Percentiles rank a stretch among this genome's conserved stretches.
phyloP scores from a whole-genome alignment of 2,888 invertebrate species.

The Trypoxylon attenuatum region DNA sequence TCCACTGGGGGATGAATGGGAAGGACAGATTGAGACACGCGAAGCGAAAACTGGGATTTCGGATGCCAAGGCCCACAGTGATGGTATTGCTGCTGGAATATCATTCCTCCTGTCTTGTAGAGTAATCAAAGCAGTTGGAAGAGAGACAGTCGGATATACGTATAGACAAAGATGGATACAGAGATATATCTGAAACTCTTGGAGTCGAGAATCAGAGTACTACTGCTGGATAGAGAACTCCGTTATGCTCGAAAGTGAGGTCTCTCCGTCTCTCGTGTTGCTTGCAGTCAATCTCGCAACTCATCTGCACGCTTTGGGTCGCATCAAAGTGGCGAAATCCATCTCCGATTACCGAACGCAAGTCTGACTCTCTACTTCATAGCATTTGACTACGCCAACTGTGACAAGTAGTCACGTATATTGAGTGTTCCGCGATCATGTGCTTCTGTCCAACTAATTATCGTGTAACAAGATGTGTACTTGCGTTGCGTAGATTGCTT shows the following conservation, averaged over 20 bases:
- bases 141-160: too few relatives aligned
- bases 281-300: constrained; percentile 48
- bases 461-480: constrained; percentile 18
- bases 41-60: too few relatives aligned
- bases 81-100: constrained; percentile 26
- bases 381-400: constrained; percentile 39
- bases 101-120: constrained; percentile 50
- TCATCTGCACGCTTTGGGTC: constrained; percentile 34
- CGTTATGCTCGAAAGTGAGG: constrained; percentile 41
- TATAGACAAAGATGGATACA: too few relatives aligned
- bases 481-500: background rate
- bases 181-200: too few relatives aligned
- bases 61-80: too few relatives aligned
- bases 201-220: constrained; percentile 7
- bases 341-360: constrained; percentile 53
- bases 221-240: constrained; percentile 39
- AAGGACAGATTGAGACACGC: constrained; percentile 12
- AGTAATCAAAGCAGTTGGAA: constrained; percentile 54
- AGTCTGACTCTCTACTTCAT: constrained; percentile 30
- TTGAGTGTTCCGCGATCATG: background rate
- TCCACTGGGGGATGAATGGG: background rate
- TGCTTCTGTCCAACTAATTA: background rate
- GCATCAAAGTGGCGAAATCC: constrained; percentile 55
- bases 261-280: constrained; percentile 36
- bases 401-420: constrained; percentile 14